phyloP scores from a whole-genome alignment of 2,797 vertebrate genomes.

The Chelidonichthys spinosus region DNA sequence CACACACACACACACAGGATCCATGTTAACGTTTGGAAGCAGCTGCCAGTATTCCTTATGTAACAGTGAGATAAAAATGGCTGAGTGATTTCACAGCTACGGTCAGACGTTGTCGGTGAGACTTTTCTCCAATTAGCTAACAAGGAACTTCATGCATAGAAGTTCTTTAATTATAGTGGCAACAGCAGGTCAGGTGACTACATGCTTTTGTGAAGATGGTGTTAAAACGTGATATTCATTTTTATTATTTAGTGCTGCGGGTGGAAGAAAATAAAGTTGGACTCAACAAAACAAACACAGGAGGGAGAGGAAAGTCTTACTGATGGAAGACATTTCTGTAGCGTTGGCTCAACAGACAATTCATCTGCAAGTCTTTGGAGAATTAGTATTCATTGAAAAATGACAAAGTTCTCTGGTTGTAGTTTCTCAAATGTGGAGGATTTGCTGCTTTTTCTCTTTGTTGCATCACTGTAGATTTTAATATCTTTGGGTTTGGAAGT shows the following conservation, averaged over 20 bases:
- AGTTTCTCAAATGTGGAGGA: background rate
- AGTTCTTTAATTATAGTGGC: conserved; percentile 31
- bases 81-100: conserved; percentile 43
- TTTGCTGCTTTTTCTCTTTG: background rate
- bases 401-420: background rate
- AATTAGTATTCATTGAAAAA: background rate
- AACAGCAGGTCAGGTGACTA: conserved; percentile 11
- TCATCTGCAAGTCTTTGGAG: background rate
- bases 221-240: conserved; percentile 4
- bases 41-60: conserved; percentile 53
- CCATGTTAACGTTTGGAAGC: conserved; percentile 37
- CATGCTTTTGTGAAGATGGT: conserved; percentile 12
- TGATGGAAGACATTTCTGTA: background rate
- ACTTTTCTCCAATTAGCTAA: conserved; percentile 16
- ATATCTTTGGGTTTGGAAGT: background rate
- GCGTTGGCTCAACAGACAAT: background rate
- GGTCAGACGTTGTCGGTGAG: conserved; percentile 9
- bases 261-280: background rate
- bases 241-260: background rate
- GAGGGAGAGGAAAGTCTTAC: background rate
- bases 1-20: background rate
- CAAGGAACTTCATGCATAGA: background rate
- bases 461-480: background rate
- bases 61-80: conserved; percentile 52
- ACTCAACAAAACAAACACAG: background rate